Evolutionary conservation across 2,113 vertebrate genomes (phyloP), one percentile per base, ranked within the genome.

Genomic region (Gallinago paraguaiae): DNA sequence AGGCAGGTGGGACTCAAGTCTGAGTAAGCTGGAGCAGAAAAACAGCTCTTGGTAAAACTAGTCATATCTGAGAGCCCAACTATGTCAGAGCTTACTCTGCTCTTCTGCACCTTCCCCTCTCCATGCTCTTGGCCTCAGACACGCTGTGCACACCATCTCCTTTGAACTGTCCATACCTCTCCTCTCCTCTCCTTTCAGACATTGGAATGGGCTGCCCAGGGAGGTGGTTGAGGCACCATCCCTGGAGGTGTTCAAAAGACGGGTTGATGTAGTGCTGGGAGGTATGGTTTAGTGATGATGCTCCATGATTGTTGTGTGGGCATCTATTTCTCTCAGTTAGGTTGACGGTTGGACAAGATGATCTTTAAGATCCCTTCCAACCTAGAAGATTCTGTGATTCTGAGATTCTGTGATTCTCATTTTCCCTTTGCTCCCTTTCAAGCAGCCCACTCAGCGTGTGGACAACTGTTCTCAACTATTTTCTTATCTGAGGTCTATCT

Each of bases 41-140:
- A 78, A 4, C 51, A 71, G 33, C 35, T 69, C 89, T 43, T 14
- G 30, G 27, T 53, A 87, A 82, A 84, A 39, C n/a, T 84, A 50
- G 46, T 75, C 30, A 22, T 9, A 78, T 35, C n/a, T 57, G 25
- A 70, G 68, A 83, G 28, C 25, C 28, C 41, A n/a, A 13, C 25
- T 33, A 5, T n/a, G 15, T 46, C 86, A 53, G 74, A 71, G 48
- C 37, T 56, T 53, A 20, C 12, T 43, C 43, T 54, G 13, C 76
- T 33, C 6, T 53, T 27, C 9, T 28, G 45, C 35, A 9, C 0
- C 0, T 23, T 86, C 10, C 6, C 4, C 35, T 14, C 35, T 70
- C 6, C 20, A 33, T 65, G 54, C 17, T 45, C 20, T 63, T 64
- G 23, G 13, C 20, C 35, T 63, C 79, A 88, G 65, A n/a, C 0